Evolutionary conservation across 2,888 invertebrate genomes (phyloP), one percentile per base, ranked within the genome.

Genomic region (Suillia variegata): DNA sequence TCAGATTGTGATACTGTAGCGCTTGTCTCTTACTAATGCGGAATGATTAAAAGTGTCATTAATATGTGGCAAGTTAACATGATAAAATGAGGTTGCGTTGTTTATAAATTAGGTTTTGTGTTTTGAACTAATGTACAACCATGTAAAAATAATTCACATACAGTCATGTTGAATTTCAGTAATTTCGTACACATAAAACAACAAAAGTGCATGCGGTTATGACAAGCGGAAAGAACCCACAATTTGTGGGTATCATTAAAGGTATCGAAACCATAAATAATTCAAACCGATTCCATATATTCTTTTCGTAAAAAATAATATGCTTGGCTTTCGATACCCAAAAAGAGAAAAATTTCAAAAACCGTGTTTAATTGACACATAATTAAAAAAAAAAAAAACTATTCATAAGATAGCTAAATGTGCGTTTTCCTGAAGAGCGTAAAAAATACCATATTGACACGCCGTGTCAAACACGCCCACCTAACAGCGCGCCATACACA

Each of bases 41-140:
- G 70, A 64, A 75, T 75, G 72, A 75, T 72, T 75, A 65, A 72
- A 70, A 65, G 73, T 71, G 67, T 69, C 75, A 75, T 75, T 73
- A 74, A 65, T 75, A 69, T 18, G 45, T 5, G 45, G 13, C 20
- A 18, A 45, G 20, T 20, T 38, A 31, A 31, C 12, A 31, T 31
- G 31, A 12, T n/a, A n/a, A n/a, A n/a, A n/a, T n/a, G n/a, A n/a
- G n/a, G n/a, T n/a, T n/a, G n/a, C n/a, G n/a, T n/a, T n/a, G n/a
- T n/a, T n/a, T n/a, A n/a, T n/a, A n/a, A n/a, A n/a, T n/a, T n/a
- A n/a, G n/a, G n/a, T n/a, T n/a, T n/a, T n/a, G n/a, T n/a, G n/a
- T n/a, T n/a, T n/a, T n/a, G n/a, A n/a, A n/a, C n/a, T n/a, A n/a
- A n/a, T n/a, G n/a, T n/a, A n/a, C n/a, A n/a, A n/a, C n/a, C n/a